Base-by-base conservation (phyloP, 2,797 vertebrate species). In the Microtus obscurus region DNA sequence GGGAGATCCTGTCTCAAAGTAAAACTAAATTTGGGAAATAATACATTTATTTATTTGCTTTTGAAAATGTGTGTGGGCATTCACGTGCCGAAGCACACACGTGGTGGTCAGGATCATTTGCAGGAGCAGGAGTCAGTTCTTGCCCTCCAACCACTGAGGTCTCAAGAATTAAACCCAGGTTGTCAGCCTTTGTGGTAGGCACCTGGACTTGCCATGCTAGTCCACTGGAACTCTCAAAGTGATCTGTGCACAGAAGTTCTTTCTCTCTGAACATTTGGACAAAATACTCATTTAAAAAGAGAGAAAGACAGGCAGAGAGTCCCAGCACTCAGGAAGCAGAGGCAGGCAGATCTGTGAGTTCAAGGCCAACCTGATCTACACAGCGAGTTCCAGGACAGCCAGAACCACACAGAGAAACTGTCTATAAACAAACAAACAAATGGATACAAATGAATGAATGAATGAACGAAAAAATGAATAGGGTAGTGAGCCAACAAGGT, bases 241-340 rank as follows among this genome's bases (percentile, higher is more conserved):
- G 56, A 86, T 9, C 34, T 73, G 29, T 29, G 48, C 40, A 48
- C 21, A 17, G 67, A 82, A 89, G 23, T 11, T 69, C 76, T 90
- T 95, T 83, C 86, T 79, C 87, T 76, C 74, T 83, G 63, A 95
- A 92, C 48, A 94, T 81, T 53, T 93, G 78, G 48, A 90, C 91
- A 88, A 37, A 87, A 92, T 74, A 31, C 90, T 71, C 77, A 95
- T 86, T 79, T 23, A 23, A 63, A 87, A 92, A 86, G 27, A 63
- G 27, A 29, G 48, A 51, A 51, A 51, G 48, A 13, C 12, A 51
- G 48, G 48, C 25, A 71, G 53, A 69, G 34, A 37, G 69, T n/a
- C 34, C 67, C 34, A 69, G 37, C 37, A 73, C 71, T 23, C 21
- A 9, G 21, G 37, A 74, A 23, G 71, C 37, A 43, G 71, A 74